These are phyloP conservation scores for Drosophila anomalipes DNA, from an alignment of 2,888 invertebrate genomes.

Conservation along the genomic window DNA sequence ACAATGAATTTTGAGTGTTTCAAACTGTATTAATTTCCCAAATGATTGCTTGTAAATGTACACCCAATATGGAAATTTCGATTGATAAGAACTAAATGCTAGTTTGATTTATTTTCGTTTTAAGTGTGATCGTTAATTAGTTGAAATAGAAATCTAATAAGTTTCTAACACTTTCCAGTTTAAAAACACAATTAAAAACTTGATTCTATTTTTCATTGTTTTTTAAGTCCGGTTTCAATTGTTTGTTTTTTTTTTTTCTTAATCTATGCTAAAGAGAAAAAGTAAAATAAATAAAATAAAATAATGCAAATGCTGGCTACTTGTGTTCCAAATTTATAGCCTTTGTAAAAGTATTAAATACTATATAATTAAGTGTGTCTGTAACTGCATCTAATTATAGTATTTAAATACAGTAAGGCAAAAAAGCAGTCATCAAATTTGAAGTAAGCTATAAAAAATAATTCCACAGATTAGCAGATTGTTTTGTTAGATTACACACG, in stretches of 20 bases:
- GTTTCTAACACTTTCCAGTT: not conserved
- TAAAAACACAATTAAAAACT: not conserved
- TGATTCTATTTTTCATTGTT: not conserved
- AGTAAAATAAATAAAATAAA: not conserved
- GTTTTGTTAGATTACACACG: conserved; percentile 23
- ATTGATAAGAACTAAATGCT: not conserved
- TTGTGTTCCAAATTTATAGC: not conserved
- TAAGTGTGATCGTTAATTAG: not conserved
- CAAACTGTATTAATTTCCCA: not conserved
- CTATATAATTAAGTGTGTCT: not conserved
- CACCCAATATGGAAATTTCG: not conserved
- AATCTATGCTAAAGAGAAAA: not conserved
- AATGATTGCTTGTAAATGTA: not conserved
- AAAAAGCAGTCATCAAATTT: not conserved
- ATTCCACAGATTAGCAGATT: conserved; percentile 48
- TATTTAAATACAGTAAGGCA: conserved; percentile 14
- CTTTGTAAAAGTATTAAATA: conserved; percentile 14
- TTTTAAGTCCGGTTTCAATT: not conserved
- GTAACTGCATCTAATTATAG: conserved; percentile 20
- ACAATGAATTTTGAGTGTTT: not conserved
- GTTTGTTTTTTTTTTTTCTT: not conserved
- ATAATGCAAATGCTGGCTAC: not conserved
- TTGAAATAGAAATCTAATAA: not conserved
- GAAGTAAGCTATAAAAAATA: conserved; percentile 12
- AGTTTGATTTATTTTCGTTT: not conserved